A percentile compares a stretch with the other conserved stretches of the same genome.
These are phyloP conservation scores for Myotis pilosus DNA, from an alignment of 2,797 vertebrate species.

Conservation along the genomic window DNA sequence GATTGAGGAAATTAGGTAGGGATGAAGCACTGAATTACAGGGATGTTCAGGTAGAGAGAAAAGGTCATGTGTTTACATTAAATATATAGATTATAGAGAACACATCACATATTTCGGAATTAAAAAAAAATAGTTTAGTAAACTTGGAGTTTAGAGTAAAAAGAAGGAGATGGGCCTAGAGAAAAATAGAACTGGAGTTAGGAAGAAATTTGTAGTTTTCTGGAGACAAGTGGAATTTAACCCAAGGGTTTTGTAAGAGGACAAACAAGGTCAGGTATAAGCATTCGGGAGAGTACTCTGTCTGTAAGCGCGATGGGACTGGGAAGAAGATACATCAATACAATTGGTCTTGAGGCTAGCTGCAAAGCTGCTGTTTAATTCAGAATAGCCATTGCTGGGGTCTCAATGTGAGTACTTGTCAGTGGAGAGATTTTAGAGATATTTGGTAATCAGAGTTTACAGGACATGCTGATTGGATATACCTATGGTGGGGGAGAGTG, in stretches of 20 bases:
- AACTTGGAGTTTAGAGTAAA: not conserved
- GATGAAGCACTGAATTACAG: not conserved
- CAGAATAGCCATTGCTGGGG: not conserved
- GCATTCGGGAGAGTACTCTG: not conserved
- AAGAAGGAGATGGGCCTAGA: not conserved
- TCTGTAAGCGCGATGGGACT: rapidly evolving
- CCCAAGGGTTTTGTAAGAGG: not conserved
- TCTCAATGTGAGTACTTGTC: not conserved
- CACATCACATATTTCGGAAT: not conserved
- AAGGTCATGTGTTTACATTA: not conserved
- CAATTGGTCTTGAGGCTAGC: not conserved
- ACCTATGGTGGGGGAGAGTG: not conserved
- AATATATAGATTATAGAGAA: not conserved
- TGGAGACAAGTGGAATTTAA: not conserved
- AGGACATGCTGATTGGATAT: not conserved
- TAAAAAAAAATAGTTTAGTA: not conserved
- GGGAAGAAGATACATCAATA: not conserved
- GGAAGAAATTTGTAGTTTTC: not conserved
- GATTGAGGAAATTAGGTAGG: not conserved
- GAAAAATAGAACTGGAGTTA: not conserved
- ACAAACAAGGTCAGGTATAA: not conserved
- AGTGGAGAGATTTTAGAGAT: not conserved
- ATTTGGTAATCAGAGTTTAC: not conserved
- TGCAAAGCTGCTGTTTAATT: not conserved
- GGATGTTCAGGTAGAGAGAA: not conserved